Evolutionary conservation across 2,888 invertebrate genomes (phyloP), one percentile per base, ranked within the genome.

Genomic region (Drosophila emarginata): DNA sequence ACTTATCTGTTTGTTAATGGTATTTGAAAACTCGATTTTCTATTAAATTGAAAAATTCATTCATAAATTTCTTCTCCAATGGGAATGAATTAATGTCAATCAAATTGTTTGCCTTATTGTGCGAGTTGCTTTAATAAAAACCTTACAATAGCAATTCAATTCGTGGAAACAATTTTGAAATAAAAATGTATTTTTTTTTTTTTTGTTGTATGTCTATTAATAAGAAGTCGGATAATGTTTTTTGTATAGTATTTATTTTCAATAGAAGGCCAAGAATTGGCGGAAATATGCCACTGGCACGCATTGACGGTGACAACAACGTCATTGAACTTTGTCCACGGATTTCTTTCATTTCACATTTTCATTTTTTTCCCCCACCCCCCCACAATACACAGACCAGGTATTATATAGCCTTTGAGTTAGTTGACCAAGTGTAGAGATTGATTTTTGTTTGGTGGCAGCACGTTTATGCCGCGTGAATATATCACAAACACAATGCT

Each of bases 391-490:
- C n/a, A n/a, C n/a, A n/a, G n/a, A n/a, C n/a, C n/a, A n/a, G n/a
- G n/a, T n/a, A n/a, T 23, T 23, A 39, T 0, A 39, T 37, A 28
- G 40, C 14, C 52, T 18, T 39, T 53, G n/a, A 28, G 36, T 52
- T 64, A 37, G 36, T 52, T 64, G 11, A 56, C 18, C 28, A 54
- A 28, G 50, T 64, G 59, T 52, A 72, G 37, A 45, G 37, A 58
- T 21, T 37, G 53, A 54, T 37, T 39, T 68, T 56, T 64, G 45
- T 54, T 64, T 72, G 59, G 32, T 40, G 70, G 59, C 70, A 72
- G 70, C 70, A 72, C 71, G 71, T 72, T 72, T 72, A 51, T 67
- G 71, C 71, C 71, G 72, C 72, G 73, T 72, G 71, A 71, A 65
- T 66, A 52, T 39, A 45, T 53, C 61, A 51, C 56, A 60, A 57